phyloP scores from a whole-genome alignment of 2,113 vertebrate genomes.

The Rhadina sibilatrix region DNA sequence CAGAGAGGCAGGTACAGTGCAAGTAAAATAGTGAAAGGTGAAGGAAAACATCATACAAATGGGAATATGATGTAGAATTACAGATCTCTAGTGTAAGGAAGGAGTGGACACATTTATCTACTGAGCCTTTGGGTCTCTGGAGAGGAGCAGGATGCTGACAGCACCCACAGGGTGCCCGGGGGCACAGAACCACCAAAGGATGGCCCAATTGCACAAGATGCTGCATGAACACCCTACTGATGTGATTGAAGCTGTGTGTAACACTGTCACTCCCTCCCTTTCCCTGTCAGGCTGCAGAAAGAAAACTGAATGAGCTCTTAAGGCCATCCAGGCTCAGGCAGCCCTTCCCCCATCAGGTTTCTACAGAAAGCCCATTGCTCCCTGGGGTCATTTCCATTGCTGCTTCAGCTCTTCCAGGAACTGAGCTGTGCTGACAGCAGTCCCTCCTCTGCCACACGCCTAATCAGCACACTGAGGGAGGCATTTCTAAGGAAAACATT shows the following conservation, averaged over 20 bases:
- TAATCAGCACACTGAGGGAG: neutral
- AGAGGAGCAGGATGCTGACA: neutral
- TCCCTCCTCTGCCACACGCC: conserved; percentile 32
- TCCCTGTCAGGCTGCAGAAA: neutral
- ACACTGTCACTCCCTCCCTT: neutral
- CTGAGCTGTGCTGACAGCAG: conserved; percentile 31
- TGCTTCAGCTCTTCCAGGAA: conserved; percentile 63
- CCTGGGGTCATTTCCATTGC: conserved; percentile 53
- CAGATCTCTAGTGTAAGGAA: neutral
- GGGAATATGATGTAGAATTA: neutral
- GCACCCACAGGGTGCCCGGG: neutral
- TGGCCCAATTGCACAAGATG: neutral
- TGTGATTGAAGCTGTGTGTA: neutral
- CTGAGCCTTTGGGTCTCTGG: neutral
- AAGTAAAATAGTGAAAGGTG: neutral
- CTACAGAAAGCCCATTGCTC: conserved; percentile 39
- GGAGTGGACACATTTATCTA: neutral
- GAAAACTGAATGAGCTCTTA: conserved; percentile 1
- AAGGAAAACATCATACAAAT: neutral
- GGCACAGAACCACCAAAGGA: neutral
- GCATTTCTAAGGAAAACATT: conserved; percentile 20
- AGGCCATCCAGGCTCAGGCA: neutral
- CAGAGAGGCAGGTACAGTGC: neutral
- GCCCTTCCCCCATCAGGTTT: conserved; percentile 20
- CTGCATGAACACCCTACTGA: neutral